Evolutionary conservation across 2,888 invertebrate genomes (phyloP), one percentile per base, ranked within the genome.

Genomic region (Trichopoda pennipes): DNA sequence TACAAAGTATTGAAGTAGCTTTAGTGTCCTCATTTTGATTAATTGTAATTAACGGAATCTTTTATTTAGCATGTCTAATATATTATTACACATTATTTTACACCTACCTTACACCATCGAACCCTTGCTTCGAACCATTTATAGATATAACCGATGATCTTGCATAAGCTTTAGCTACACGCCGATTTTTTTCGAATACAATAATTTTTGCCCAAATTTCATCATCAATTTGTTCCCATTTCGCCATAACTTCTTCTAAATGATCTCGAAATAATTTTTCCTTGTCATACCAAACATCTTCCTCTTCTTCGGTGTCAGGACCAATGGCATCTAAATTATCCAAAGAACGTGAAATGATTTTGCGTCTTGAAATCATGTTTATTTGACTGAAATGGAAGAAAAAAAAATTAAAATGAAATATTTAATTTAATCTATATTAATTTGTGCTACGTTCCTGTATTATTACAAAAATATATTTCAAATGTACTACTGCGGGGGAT

Each of bases 131-230:
- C 7, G 97, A 97, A 70, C 98, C 98, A 90, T 99, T 98, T 88
- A 99, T 95, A 80, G 98, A 98, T 88, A 99, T 94, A 84, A 98
- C 97, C 61, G 98, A 97, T 81, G 98, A 97, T 76, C 98, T 93
- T 84, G 99, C 97, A 91, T 99, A 99, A 6, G 99, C 98, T 92
- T 99, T 99, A 84, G 99, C 99, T 70, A 99, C 97, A 86, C 98
- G 94, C 86, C 97, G 93, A 91, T 98, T 98, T 90, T 96, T 94
- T 91, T 99, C 99, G 91, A 99, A 95, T 83, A 98, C 97, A 89
- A 99, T 97, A 84, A 99, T 95, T 93, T 99, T 99, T 83, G 98
- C 98, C 99, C 99, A 99, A 87, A 98, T 98, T 92, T 98, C 98
- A 90, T 98, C 98, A 90, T 99, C 98, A 86, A 99, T 97, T 92